These are phyloP conservation scores for Leptinotarsa tumamoca DNA, from an alignment of 2,888 invertebrate genomes.

Conservation along the genomic window DNA sequence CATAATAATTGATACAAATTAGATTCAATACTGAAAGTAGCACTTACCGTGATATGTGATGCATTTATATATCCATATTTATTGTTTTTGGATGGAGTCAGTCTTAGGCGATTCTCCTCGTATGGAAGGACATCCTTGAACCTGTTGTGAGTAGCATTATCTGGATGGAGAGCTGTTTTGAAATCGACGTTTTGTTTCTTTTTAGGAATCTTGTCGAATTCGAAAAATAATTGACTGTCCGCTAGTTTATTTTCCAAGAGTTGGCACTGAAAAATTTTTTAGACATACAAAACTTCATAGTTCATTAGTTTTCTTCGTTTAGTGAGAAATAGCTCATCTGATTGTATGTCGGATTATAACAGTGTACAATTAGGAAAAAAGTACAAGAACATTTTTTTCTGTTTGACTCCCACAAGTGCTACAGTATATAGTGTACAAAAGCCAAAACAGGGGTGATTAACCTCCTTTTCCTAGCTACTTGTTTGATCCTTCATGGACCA, in stretches of 20 bases:
- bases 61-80: slow-evolving; percentile 93
- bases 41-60: slow-evolving; percentile 84
- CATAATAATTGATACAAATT: not conserved
- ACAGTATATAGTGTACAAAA: too few species aligned
- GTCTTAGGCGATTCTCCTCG: slow-evolving; percentile 87
- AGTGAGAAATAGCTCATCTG: too few species aligned
- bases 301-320: too few species aligned
- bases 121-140: slow-evolving; percentile 87
- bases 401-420: too few species aligned
- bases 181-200: slow-evolving; percentile 79
- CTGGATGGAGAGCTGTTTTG: slow-evolving; percentile 79
- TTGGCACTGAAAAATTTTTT: slow-evolving; percentile 69
- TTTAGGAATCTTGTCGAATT: slow-evolving; percentile 87
- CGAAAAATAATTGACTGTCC: slow-evolving; percentile 81
- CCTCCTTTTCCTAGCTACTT: too few species aligned
- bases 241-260: slow-evolving; percentile 76
- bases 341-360: too few species aligned
- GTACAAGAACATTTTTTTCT: too few species aligned
- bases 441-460: too few species aligned
- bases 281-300: too few species aligned
- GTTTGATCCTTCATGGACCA: too few species aligned
- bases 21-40: not conserved
- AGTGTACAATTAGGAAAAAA: too few species aligned
- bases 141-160: slow-evolving; percentile 71
- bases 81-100: slow-evolving; percentile 86